These are phyloP conservation scores for Drosophila emarginata DNA, from an alignment of 2,888 invertebrate genomes.

Conservation along the genomic window DNA sequence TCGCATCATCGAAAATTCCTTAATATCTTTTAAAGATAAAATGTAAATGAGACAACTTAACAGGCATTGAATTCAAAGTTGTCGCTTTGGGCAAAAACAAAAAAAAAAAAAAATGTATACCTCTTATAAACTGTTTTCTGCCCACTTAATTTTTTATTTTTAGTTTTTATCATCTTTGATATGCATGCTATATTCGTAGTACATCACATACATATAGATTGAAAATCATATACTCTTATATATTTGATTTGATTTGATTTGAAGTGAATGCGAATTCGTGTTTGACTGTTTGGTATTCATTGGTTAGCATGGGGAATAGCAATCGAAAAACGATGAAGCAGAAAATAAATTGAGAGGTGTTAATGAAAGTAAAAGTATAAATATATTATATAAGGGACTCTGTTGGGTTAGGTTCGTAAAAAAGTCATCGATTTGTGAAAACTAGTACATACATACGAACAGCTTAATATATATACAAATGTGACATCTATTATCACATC, in stretches of 20 bases:
- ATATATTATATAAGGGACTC: conserved; percentile 1
- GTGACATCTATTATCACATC: too few relatives aligned
- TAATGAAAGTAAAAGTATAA: conserved; percentile 21
- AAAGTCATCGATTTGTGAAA: neutral
- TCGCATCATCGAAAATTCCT: neutral
- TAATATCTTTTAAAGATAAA: neutral
- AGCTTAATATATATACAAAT: too few relatives aligned
- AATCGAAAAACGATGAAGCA: conserved; percentile 18
- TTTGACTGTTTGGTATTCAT: conserved; percentile 44
- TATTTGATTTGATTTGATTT: neutral
- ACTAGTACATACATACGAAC: too few relatives aligned
- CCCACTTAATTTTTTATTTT: neutral
- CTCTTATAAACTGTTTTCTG: too few relatives aligned
- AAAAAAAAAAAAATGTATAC: too few relatives aligned
- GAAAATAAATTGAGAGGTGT: conserved; percentile 28
- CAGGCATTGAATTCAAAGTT: neutral
- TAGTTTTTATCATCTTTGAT: conserved; percentile 1
- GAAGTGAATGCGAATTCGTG: conserved; percentile 23
- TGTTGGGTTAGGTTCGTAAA: neutral
- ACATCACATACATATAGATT: too few relatives aligned
- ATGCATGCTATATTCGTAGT: neutral
- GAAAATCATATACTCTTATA: neutral
- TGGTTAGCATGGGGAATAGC: conserved; percentile 44
- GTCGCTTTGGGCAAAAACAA: too few relatives aligned
- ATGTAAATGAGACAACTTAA: too few relatives aligned